Conservation (phyloP, 1,140 invertebrate genomes). For the Chelonus insularis region DNA sequence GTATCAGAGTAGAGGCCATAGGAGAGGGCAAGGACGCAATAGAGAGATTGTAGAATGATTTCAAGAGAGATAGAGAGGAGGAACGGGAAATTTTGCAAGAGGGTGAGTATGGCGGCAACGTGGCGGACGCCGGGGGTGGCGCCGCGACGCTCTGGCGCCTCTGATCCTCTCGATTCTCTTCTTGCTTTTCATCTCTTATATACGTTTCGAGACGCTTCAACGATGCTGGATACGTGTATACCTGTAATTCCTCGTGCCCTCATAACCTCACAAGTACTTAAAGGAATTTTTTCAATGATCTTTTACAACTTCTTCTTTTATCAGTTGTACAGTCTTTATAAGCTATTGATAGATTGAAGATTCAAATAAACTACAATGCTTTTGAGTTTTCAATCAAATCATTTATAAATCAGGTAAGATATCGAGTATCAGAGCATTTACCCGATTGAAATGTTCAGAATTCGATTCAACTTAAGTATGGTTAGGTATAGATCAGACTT, state of each 20-base stretch:
- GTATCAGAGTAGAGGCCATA: too few species aligned
- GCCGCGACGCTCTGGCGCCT: conserved; percentile 35
- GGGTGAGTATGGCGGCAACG: conserved; percentile 49
- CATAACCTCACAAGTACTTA: neutral
- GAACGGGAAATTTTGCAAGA: conserved; percentile 16
- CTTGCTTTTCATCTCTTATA: neutral
- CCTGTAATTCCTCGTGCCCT: conserved; percentile 10
- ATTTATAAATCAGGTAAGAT: too few species aligned
- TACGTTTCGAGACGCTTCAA: neutral
- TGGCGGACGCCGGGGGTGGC: conserved; percentile 57
- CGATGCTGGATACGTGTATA: conserved; percentile 15
- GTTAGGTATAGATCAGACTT: too few species aligned
- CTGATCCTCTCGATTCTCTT: conserved; percentile 5
- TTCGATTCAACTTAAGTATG: too few species aligned
- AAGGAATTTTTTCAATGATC: too few species aligned
- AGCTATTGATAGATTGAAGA: too few species aligned
- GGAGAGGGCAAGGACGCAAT: neutral
- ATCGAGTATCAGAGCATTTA: too few species aligned
- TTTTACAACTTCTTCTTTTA: too few species aligned
- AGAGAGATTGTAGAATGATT: neutral
- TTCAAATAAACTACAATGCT: too few species aligned
- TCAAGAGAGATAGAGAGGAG: neutral
- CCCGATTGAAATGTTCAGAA: too few species aligned
- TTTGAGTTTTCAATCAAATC: too few species aligned
- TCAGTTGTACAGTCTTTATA: too few species aligned